Base-by-base conservation (phyloP, 1,140 invertebrate genomes). In the Chrysomallon squamiferum region DNA sequence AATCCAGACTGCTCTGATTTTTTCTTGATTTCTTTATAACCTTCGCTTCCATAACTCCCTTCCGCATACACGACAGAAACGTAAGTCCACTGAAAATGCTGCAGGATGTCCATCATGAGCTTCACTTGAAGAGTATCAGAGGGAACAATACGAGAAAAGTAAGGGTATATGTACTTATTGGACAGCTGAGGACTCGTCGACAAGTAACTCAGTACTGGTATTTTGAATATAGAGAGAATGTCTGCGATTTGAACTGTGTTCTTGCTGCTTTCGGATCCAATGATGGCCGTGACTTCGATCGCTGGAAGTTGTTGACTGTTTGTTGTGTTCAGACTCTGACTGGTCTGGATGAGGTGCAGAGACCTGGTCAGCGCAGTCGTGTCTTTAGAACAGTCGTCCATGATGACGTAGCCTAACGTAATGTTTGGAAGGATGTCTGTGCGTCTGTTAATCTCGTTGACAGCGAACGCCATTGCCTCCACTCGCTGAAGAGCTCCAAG, bases 401-500 rank as follows among this genome's bases (percentile, higher is more conserved):
- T 80, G 59, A 93, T 92, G 69, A 90, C 87, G 13, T 90, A 91
- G 1, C 92, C 92, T 41, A 93, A 79, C 7, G 82, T 88, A 18
- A 90, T 85, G 65, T 89, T 89, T 2, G 91, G 90, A 32, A 85
- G 60, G 22, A 81, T 25, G 7, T 81, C 80, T 1, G 82, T 75
- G 62, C 91, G 86, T 2, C 80, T 82, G 77, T 93, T 93, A 66
- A 93, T 92, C 50, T 88, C 84, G 72, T 92, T 90, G 7, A 93
- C 82, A 2, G 92, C 91, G 80, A 90, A 93, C 0, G 92, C 86
- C 91, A 93, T 92, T 1, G 92, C 92, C 81, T 93, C 92, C 43
- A 93, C 81, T 13, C 91, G 87, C 77, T 93, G 76, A 5, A 93
- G 88, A 15, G 92, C 91, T 43, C 61, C 66, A 30, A 68, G n/a